Base-by-base conservation (phyloP, 2,888 invertebrate genomes). In the Crocallis elinguaria region DNA sequence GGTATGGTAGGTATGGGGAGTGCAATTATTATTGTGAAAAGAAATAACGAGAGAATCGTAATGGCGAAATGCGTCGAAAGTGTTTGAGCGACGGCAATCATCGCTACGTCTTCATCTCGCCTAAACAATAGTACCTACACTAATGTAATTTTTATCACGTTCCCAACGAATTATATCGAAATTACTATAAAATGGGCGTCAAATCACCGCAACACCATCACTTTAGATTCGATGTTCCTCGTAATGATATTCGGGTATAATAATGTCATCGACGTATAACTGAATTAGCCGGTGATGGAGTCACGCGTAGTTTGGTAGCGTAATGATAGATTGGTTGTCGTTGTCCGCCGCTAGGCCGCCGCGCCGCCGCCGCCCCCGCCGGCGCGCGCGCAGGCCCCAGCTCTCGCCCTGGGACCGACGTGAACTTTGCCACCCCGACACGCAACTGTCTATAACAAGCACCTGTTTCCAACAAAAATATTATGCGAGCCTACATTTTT, bases 301-400 rank as follows among this genome's bases (percentile, higher is more conserved):
- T 83, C 82, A 83, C 82, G 85, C 79, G 73, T 80, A 70, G 82
- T 79, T 82, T 73, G 70, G 66, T 65, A 53, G 63, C 60, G 67
- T 79, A 79, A 80, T 76, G 68, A 69, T 49, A 57, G 62, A 65
- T 64, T 55, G 21, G 44, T 43, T 50, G 41, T 33, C 53, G 17
- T 29, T 16, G 49, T 42, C 58, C 62, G 62, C 27, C 41, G 44
- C 42, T n/a, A 35, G 41, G 36, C 36, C 41, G 37, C 50, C 41
- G 42, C n/a, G 25, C 29, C 38, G 27, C 37, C 13, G 37, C 16
- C 13, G 57, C 7, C 17, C 14, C 27, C 23, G 23, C 5, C 25
- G 25, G 25, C 25, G 25, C 25, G 2, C 25, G 25, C 25, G 60
- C 35, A 25, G 19, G 9, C 25, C 9, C 3, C 25, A 1, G 7